A percentile compares a stretch with the other conserved stretches of the same genome.
These are phyloP conservation scores for Pocillopora damicornis DNA, from an alignment of 64 coral and sea anemone genomes.

Conservation along the genomic window DNA sequence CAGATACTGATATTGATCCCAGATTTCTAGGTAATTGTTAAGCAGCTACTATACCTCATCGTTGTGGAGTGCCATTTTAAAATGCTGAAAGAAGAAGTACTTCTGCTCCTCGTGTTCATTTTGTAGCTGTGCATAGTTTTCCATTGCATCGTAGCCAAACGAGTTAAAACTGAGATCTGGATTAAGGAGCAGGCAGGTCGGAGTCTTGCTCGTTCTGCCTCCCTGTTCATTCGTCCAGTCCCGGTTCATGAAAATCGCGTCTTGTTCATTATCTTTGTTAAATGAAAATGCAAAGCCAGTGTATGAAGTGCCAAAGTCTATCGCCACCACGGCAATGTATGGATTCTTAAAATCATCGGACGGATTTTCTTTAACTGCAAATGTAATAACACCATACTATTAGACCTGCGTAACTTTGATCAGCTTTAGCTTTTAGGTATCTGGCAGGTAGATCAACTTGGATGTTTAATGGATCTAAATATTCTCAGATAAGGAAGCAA, in stretches of 20 bases:
- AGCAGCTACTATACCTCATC: no score
- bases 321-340: conserved; percentile 28
- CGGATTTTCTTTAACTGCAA: background rate
- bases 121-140: conserved; percentile 24
- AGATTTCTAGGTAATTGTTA: no score
- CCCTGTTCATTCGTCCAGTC: conserved; percentile 35
- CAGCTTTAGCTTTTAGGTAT: no score
- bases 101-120: background rate
- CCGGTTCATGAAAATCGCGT: conserved; percentile 17
- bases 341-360: background rate
- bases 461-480: no score
- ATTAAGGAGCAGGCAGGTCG: conserved; percentile 10
- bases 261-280: conserved; percentile 12
- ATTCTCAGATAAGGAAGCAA: no score
- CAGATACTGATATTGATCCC: no score
- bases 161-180: conserved; percentile 15
- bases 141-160: conserved; percentile 31
- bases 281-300: conserved; percentile 41
- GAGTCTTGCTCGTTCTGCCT: conserved; percentile 7
- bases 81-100: conserved; percentile 27
- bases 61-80: conserved; percentile 7
- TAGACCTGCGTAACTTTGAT: no score
- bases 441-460: no score
- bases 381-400: background rate
- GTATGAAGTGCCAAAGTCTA: conserved; percentile 38